Evolutionary conservation across 1,140 invertebrate species (phyloP), one percentile per base, ranked within the genome.

Genomic region (Cotesia glomerata): DNA sequence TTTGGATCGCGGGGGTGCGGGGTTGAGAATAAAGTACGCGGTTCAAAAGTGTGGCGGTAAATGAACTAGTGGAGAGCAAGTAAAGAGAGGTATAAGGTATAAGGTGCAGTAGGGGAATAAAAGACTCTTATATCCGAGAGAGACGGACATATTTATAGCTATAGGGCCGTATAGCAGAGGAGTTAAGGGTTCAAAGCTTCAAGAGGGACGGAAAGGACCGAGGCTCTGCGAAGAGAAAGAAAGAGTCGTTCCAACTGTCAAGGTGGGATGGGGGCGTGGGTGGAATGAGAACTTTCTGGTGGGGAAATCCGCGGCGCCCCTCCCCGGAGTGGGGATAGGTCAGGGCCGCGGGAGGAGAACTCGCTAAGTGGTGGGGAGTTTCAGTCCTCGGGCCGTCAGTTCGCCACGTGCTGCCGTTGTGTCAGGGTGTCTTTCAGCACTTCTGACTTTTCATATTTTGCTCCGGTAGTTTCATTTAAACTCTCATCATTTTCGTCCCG

Each of bases 341-440:
- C 77, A 79, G 78, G 79, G 80, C 78, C 74, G 70, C 56, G 35
- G 65, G 65, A 63, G 71, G 73, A 51, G 65, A 71, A 72, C 59
- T 68, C n/a, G 4, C 2, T 11, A 32, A 36, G 56, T 69, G 75
- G 76, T 72, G 75, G 74, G 78, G 45, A 39, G 35, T 54, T 45
- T 71, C 74, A 66, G 49, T 66, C 78, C 74, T 77, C 74, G 78
- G 78, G 77, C 80, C 83, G 84, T 85, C 85, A 86, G 85, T 87
- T 83, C 85, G 85, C 84, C 85, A 86, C 85, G 85, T 86, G 85
- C 85, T 86, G 85, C 78, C 85, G 82, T 81, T 74, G 81, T 70
- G 83, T 75, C 75, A 84, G 80, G 85, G 81, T 84, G 82, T 81
- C 77, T 80, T 64, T 52, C 39, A 45, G 32, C n/a, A 13, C 39